Base-by-base conservation (phyloP, 1,140 invertebrate species). In the Orius laevigatus region DNA sequence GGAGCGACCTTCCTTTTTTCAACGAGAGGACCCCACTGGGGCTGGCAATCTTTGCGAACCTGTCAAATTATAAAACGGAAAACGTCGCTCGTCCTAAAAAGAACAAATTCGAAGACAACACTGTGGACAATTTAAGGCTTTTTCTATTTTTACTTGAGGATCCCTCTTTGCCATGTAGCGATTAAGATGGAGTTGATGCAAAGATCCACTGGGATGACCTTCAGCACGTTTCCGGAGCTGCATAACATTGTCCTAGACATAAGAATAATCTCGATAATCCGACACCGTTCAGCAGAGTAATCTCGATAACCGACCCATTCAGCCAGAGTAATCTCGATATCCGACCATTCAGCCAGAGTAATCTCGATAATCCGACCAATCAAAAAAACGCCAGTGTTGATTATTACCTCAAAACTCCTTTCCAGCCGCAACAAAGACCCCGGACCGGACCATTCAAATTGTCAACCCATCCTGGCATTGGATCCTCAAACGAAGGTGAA, bases 11-110 rank as follows among this genome's bases (percentile, higher is more conserved):
- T 9, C 67, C 66, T 48, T 58, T n/a, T 58, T 38, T 59, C 46
- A 31, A 67, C 52, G 46, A 76, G 64, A 52, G 75, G 69, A 31
- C 73, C 72, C 74, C 89, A 95, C 0, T 78, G 81, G n/a, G 2
- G 78, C 68, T 36, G 72, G 72, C 12, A 74, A 63, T 15, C 74
- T 64, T 11, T 76, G 74, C 19, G 73, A 74, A 50, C 76, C 73
- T 4, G 80, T 81, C 15, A 84, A 61, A 58, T 86, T 86, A 59
- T 74, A 81, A 3, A 82, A 78, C 0, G 79, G 80, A 11, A 84
- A 69, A 42, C n/a, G n/a, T n/a, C 15, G 10, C 52, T 46, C 8
- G 33, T 19, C 8, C 12, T 41, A 42, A 36, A 9, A 49, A 31
- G 15, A n/a, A n/a, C n/a, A n/a, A n/a, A n/a, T n/a, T n/a, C n/a